Conservation (phyloP, 2,113 vertebrate species). For the Romanogobio albipinnatus region DNA sequence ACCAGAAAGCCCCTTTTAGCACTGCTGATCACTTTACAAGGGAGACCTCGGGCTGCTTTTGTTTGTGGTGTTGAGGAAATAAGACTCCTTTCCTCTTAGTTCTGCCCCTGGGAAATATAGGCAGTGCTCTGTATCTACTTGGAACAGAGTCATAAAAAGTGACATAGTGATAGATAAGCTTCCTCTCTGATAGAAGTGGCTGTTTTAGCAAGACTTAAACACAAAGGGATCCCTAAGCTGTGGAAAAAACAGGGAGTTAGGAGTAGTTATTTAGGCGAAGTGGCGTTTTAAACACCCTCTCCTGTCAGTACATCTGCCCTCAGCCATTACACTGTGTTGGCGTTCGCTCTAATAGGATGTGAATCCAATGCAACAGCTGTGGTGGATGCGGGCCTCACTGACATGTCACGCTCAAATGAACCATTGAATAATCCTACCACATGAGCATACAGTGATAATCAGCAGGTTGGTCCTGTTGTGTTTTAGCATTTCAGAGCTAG, state of each 20-base stretch:
- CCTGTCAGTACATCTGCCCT: conserved; percentile 1
- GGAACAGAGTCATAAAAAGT: conserved; percentile 4
- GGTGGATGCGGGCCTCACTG: background rate
- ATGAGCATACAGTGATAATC: conserved; percentile 4
- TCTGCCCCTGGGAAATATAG: background rate
- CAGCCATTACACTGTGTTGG: background rate
- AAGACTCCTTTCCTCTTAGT: conserved; percentile 14
- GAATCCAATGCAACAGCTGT: conserved; percentile 16
- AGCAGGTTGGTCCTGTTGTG: background rate
- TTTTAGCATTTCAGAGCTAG: conserved; percentile 6
- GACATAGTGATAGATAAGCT: conserved; percentile 6
- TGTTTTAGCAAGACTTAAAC: background rate
- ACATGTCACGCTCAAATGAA: conserved; percentile 3
- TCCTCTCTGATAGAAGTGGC: background rate
- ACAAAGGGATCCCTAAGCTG: background rate
- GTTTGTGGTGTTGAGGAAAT: conserved; percentile 25
- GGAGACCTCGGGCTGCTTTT: background rate
- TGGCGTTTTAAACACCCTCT: background rate
- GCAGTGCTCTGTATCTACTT: background rate
- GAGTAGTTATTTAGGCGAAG: background rate
- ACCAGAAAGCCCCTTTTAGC: background rate
- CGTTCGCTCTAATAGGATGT: conserved; percentile 32
- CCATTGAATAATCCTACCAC: background rate
- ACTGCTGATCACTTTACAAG: conserved; percentile 8
- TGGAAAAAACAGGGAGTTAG: background rate